These are phyloP conservation scores for Pteronura brasiliensis DNA, from an alignment of 2,113 vertebrate species.

Conservation along the genomic window DNA sequence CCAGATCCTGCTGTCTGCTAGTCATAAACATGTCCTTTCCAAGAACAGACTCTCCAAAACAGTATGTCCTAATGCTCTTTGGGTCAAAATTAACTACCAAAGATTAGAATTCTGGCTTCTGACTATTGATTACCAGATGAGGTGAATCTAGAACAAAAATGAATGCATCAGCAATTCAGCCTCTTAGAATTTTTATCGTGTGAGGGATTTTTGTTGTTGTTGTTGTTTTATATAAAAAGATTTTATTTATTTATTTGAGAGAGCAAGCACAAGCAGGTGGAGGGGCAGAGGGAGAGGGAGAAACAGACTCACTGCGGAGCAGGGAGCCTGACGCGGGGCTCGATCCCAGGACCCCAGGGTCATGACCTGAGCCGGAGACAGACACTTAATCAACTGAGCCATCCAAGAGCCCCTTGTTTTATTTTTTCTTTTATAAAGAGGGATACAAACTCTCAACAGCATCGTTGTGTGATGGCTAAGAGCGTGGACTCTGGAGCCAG, in stretches of 20 bases:
- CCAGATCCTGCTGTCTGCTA: neutral
- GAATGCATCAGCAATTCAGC: neutral
- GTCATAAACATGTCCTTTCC: constrained; percentile 2
- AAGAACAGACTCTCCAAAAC: neutral
- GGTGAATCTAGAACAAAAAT: neutral
- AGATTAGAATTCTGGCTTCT: neutral
- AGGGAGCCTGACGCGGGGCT: neutral
- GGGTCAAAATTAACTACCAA: constrained; percentile 15
- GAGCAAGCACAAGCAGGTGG: neutral
- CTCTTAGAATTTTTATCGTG: constrained; percentile 15
- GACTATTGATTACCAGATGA: neutral
- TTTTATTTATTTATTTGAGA: neutral
- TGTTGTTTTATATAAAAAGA: neutral
- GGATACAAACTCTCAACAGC: neutral
- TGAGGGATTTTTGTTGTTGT: neutral
- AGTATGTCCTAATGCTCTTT: neutral
- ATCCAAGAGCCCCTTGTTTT: neutral
- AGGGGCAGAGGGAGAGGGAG: neutral
- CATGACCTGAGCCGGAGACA: neutral
- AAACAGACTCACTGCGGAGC: neutral
- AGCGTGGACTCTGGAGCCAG: neutral
- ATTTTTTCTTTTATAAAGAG: neutral
- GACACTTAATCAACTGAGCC: neutral
- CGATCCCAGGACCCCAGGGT: neutral
- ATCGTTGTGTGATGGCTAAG: neutral